Evolutionary conservation across 2,797 vertebrate genomes (phyloP).

Genomic region (Delichon dasypus): DNA sequence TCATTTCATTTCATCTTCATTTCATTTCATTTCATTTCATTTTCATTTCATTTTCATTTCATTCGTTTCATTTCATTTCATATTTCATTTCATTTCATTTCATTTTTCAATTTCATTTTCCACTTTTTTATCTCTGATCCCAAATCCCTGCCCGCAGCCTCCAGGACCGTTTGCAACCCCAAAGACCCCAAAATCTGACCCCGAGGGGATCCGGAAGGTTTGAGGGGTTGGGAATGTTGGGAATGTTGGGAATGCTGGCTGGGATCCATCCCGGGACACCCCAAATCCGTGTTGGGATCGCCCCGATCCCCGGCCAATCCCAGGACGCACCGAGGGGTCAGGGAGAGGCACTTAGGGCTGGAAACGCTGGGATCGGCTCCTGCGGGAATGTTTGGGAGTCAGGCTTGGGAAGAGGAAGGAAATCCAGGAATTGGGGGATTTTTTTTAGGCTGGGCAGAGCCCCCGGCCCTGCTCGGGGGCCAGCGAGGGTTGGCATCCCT

Average conservation of each 20-base stretch:
- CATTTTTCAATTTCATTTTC: no score
- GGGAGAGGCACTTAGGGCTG: fast-evolving
- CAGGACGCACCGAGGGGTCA: not conserved
- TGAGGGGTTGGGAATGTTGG: fast-evolving
- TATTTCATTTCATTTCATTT: no score
- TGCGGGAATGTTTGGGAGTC: not conserved
- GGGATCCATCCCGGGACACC: not conserved
- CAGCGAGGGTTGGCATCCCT: no score
- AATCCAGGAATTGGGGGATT: not conserved
- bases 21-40: no score
- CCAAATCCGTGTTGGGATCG: fast-evolving
- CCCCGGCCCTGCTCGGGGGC: no score
- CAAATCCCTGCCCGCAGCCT: fast-evolving
- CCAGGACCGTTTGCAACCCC: not conserved
- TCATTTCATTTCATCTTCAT: no score
- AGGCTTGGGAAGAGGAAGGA: fast-evolving
- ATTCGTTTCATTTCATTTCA: no score
- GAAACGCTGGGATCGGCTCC: not conserved
- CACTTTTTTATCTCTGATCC: not conserved
- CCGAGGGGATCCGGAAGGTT: fast-evolving
- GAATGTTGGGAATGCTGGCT: not conserved
- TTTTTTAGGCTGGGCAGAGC: no score
- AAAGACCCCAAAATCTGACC: no score
- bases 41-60: no score
- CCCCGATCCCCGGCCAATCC: not conserved